Evolutionary conservation across 1,140 invertebrate species (phyloP), one percentile per base, ranked within the genome.

Genomic region (Cydia amplana): DNA sequence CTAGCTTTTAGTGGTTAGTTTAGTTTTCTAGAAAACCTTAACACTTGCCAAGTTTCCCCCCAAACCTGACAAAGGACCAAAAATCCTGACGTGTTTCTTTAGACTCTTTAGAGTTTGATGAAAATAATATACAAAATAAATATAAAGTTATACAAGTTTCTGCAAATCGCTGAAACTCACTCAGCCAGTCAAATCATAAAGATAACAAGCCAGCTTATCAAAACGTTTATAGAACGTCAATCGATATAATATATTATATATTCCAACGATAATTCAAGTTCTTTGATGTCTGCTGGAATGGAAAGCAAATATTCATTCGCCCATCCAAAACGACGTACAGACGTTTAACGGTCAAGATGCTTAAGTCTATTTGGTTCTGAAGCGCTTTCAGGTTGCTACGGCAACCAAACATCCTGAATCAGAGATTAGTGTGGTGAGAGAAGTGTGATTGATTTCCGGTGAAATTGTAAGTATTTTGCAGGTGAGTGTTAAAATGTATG

Each of bases 211-310:
- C 49, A 2, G 49, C 51, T 55, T 55, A 55, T 55, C 51, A 55
- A 55, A 55, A 55, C 51, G 51, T 55, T 55, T 55, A 55, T 18
- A 55, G 51, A 55, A 9, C 51, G 51, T n/a, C 51, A 55, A 55
- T 55, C 51, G 51, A 55, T 28, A 25, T 64, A 28, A 28, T 64
- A 64, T 64, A 64, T 64, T 55, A 40, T 40, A 40, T 40, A 40
- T 40, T 40, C 63, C 20, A 7, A 28, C 16, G 23, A 28, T 60
- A 63, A 63, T 63, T 64, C 20, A 64, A 64, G 2, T 64, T 23
- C 23, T 64, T 64, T 64, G 63, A 64, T 64, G 63, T 64, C 63
- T 28, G 20, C 14, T 28, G 9, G 25, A 64, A 64, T 64, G 63
- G 63, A 64, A 64, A 20, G 23, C 63, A 64, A 64, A 64, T n/a